Evolutionary conservation across 2,797 vertebrate genomes (phyloP).

Genomic region (Scolopax rusticola): DNA sequence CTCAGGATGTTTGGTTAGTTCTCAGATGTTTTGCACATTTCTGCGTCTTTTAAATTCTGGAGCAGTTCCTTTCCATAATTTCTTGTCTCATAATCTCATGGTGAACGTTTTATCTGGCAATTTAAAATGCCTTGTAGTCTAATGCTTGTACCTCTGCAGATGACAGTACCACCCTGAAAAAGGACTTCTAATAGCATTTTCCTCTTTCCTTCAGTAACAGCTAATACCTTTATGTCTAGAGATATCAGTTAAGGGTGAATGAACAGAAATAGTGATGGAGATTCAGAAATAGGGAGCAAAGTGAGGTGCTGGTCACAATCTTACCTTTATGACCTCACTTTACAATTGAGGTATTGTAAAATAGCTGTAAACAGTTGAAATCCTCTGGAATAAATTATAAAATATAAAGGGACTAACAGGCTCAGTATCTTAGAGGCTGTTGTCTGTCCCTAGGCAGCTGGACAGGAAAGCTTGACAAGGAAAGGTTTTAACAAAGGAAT

Average conservation of each 20-base stretch:
- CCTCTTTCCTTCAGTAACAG: not conserved
- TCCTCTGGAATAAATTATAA: not conserved
- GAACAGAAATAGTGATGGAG: not conserved
- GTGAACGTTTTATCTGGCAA: not conserved
- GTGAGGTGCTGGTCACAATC: not conserved
- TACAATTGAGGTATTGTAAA: not conserved
- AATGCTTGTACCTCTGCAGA: not conserved
- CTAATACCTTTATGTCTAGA: not conserved
- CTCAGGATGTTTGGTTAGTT: not conserved
- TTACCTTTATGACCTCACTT: not conserved
- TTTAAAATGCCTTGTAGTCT: not conserved
- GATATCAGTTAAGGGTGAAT: not conserved
- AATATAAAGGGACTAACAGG: not conserved
- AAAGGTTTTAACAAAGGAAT: not conserved
- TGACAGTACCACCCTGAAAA: not conserved
- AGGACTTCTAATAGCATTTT: not conserved
- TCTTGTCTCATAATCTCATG: not conserved
- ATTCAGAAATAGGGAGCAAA: not conserved
- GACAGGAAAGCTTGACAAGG: not conserved
- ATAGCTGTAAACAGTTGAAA: not conserved
- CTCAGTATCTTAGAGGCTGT: not conserved
- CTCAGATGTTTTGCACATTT: not conserved
- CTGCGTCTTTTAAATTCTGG: not conserved
- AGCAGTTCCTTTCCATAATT: not conserved
- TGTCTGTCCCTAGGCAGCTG: not conserved